Conservation (phyloP, 2,797 vertebrate species). For the Naso thynnoides region DNA sequence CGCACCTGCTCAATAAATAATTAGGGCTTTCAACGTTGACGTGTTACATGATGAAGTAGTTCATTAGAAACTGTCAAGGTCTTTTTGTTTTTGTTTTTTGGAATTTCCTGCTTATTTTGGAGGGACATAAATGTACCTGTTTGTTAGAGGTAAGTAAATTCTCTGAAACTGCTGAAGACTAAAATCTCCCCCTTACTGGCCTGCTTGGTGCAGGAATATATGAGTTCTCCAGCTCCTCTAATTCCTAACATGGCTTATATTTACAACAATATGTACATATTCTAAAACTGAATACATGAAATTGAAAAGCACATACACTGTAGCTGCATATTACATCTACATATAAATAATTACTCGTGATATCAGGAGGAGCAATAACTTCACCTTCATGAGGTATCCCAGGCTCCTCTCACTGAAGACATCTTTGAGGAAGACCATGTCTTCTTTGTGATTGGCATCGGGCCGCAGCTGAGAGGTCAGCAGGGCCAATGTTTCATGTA, state of each 20-base stretch:
- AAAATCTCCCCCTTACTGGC: too few relatives aligned
- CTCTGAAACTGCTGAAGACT: too few relatives aligned
- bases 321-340: not conserved
- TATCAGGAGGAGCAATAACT: not conserved
- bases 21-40: too few relatives aligned
- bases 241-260: not conserved
- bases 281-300: not conserved
- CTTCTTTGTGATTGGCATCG: slow-evolving; percentile 95
- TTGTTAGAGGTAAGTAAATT: not conserved
- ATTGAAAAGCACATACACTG: not conserved
- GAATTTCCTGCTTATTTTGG: too few relatives aligned
- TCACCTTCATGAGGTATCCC: slow-evolving; percentile 94
- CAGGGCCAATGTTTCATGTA: slow-evolving; percentile 95
- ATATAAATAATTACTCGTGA: not conserved
- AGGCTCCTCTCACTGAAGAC: slow-evolving; percentile 97
- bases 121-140: too few relatives aligned
- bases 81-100: too few relatives aligned
- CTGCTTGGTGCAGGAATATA: not conserved
- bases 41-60: too few relatives aligned
- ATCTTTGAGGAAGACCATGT: slow-evolving; percentile 94
- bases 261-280: not conserved
- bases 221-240: not conserved
- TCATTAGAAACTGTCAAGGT: too few relatives aligned
- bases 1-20: too few relatives aligned
- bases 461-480: slow-evolving; percentile 95